phyloP scores from a whole-genome alignment of 2,888 invertebrate species.

The Trachelus troglodyta region DNA sequence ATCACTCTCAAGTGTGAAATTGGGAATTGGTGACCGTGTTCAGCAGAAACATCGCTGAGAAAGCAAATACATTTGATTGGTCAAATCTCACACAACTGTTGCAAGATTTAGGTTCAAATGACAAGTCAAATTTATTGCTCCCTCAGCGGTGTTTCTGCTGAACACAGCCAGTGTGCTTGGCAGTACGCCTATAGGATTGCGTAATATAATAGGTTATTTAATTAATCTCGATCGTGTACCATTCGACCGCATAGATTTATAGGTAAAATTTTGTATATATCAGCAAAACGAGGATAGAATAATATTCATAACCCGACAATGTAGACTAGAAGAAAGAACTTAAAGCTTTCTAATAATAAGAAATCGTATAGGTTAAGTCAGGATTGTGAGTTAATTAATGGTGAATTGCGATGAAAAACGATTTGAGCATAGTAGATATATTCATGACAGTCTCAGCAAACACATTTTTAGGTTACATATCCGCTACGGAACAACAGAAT shows the following conservation, averaged over 20 bases:
- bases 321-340: not conserved
- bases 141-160: no score
- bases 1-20: not conserved
- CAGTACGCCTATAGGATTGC: not conserved
- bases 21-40: not conserved
- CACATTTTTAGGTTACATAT: not conserved
- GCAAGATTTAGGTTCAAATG: no score
- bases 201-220: not conserved
- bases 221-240: not conserved
- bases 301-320: not conserved
- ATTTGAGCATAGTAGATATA: not conserved
- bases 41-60: no score
- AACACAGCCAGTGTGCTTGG: not conserved
- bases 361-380: no score
- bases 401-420: not conserved
- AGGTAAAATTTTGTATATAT: not conserved
- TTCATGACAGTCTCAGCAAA: not conserved
- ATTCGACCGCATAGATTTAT: not conserved
- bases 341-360: not conserved
- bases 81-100: no score
- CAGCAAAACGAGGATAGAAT: not conserved
- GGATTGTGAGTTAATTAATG: not conserved
- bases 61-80: no score
- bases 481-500: no score
- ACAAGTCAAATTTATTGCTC: no score